Conservation (phyloP, 2,888 invertebrate species). For the Stenurella melanura region DNA sequence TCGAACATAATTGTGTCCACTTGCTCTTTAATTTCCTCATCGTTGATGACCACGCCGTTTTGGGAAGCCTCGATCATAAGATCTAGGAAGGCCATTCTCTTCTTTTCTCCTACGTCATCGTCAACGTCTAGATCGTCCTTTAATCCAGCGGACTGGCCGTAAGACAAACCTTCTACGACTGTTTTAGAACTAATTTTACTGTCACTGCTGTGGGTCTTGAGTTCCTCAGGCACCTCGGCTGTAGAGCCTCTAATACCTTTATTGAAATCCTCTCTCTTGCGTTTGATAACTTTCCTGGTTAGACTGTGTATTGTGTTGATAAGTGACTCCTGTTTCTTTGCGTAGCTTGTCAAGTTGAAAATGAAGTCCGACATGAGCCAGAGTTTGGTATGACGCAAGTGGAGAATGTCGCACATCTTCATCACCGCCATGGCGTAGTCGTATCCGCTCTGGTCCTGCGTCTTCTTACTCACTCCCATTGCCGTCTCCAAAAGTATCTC, state of each 20-base stretch:
- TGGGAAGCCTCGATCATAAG: conserved; percentile 90
- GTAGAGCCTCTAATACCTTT: conserved; percentile 73
- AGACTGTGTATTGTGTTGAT: conserved; percentile 86
- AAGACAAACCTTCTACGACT: conserved; percentile 80
- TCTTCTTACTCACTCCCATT: conserved; percentile 90
- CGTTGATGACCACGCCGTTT: conserved; percentile 83
- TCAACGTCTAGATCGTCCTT: conserved; percentile 88
- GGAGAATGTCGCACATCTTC: conserved; percentile 92
- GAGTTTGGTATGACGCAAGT: conserved; percentile 86
- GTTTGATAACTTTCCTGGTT: conserved; percentile 83
- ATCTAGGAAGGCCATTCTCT: conserved; percentile 91
- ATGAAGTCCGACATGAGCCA: conserved; percentile 86
- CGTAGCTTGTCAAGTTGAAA: conserved; percentile 85
- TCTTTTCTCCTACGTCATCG: conserved; percentile 88
- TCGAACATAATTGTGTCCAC: conserved; percentile 93
- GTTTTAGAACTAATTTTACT: conserved; percentile 70
- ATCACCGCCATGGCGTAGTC: conserved; percentile 92
- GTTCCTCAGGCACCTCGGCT: conserved; percentile 68
- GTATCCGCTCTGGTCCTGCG: conserved; percentile 87
- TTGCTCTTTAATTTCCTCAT: conserved; percentile 89
- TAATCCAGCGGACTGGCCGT: conserved; percentile 76
- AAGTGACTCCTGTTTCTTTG: conserved; percentile 83
- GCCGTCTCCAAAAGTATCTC: conserved; percentile 89
- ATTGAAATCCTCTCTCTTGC: conserved; percentile 78
- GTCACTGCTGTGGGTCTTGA: conserved; percentile 69